Evolutionary conservation across 2,888 invertebrate genomes (phyloP), one percentile per base, ranked within the genome.

Genomic region (Hydraecia micacea): DNA sequence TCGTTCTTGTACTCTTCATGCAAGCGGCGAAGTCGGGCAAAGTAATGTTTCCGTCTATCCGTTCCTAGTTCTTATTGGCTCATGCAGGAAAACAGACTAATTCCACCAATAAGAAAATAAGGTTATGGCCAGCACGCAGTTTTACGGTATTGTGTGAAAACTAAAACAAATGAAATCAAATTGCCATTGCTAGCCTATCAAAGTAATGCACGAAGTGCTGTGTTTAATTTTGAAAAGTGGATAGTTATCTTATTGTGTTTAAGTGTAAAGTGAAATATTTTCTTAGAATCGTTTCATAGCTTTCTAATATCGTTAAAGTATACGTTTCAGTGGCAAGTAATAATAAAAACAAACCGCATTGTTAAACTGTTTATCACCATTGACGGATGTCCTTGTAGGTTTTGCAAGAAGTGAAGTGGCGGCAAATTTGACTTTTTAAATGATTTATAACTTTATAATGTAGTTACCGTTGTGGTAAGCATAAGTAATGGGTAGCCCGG

Each of bases 361-460:
- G 93, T 91, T 95, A 95, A 95, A 95, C 96, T 96, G 96, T 96
- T 96, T 96, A 96, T 94, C 95, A 94, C 94, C 91, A 94, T 95
- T 96, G 96, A 96, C 96, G 95, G 96, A 96, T 96, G 96, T 95
- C 96, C 96, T 96, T 96, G 95, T 95, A 93, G 93, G 94, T 95
- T 95, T 96, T 94, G 95, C 95, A 94, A 95, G 93, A 94, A 92
- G 90, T 91, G 89, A 88, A 94, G 94, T 96, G 96, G 97, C 97
- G 97, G 96, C 93, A 97, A 96, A 95, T 97, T 96, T 93, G 90
- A 96, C 91, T 95, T 94, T 92, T 90, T 87, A 85, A 88, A 91
- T 92, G 90, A 79, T 88, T 88, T 90, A 87, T 86, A 83, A 86
- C 88, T 89, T 87, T 93, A 94, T 90, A 87, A 94, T 94, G 95